Evolutionary conservation across 2,888 invertebrate genomes (phyloP).

Genomic region (Stegophylla sp.): DNA sequence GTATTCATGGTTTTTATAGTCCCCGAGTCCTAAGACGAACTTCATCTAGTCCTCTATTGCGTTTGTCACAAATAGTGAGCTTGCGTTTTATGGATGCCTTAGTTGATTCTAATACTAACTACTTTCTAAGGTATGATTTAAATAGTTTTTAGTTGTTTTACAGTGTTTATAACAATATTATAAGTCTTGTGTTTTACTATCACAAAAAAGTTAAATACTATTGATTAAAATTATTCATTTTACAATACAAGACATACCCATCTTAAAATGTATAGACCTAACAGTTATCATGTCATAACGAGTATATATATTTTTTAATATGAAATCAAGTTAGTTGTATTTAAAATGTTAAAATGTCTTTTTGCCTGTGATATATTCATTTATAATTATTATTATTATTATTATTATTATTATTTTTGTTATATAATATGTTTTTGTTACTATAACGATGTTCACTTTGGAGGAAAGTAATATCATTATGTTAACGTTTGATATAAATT

Average conservation of each 20-base stretch:
- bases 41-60: constrained; percentile 48
- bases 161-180: constrained; percentile 36
- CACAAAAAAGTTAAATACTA: constrained; percentile 13
- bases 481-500: constrained; percentile 56
- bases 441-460: constrained; percentile 70
- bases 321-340: constrained; percentile 50
- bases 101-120: constrained; percentile 40
- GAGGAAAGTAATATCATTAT: constrained; percentile 69
- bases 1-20: constrained; percentile 31
- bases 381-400: constrained; percentile 46
- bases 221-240: constrained; percentile 43
- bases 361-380: constrained; percentile 61
- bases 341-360: constrained; percentile 58
- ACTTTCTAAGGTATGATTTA: constrained; percentile 45
- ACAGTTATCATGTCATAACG: neutral
- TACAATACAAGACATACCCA: constrained; percentile 23
- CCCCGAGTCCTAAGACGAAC: constrained; percentile 26
- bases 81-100: constrained; percentile 1
- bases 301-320: constrained; percentile 34
- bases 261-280: constrained; percentile 42
- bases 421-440: constrained; percentile 60
- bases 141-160: constrained; percentile 48
- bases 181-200: constrained; percentile 52
- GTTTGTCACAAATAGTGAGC: constrained; percentile 2
- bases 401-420: constrained; percentile 53